phyloP scores from a whole-genome alignment of 64 coral and sea anemone species.

The Acropora tenuis region DNA sequence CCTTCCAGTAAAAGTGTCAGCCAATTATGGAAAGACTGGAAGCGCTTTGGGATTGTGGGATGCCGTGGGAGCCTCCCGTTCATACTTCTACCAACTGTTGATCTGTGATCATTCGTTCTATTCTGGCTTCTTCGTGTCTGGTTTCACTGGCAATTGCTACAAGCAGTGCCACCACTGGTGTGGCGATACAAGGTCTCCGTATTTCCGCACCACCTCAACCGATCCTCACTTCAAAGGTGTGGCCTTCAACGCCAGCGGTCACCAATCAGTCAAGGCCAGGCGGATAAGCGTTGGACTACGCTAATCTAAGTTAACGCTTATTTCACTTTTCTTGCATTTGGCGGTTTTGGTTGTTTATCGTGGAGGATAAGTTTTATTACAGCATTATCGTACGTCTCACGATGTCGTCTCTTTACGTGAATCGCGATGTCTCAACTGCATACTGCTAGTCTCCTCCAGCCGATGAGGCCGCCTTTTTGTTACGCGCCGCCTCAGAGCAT shows the following conservation, averaged over 20 bases:
- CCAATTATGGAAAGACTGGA: not conserved
- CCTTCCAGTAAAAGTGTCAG: not conserved
- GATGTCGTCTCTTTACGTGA: too few species aligned
- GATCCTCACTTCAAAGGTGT: not conserved
- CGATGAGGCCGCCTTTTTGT: too few species aligned
- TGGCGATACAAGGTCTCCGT: not conserved
- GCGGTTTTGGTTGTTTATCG: too few species aligned
- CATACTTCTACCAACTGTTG: conserved; percentile 2
- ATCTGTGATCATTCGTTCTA: not conserved
- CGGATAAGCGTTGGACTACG: conserved; percentile 57
- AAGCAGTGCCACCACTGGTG: not conserved
- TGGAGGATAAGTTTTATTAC: too few species aligned
- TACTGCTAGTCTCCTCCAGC: too few species aligned
- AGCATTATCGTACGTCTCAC: too few species aligned
- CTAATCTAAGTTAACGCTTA: not conserved
- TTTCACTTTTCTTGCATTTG: too few species aligned
- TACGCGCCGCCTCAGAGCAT: too few species aligned
- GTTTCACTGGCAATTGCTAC: conserved; percentile 26
- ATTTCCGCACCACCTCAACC: conserved; percentile 31
- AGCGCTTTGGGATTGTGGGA: conserved; percentile 19
- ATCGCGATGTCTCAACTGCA: too few species aligned
- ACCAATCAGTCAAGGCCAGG: not conserved
- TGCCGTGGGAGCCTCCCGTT: not conserved
- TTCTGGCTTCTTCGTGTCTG: conserved; percentile 10
- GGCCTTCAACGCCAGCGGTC: conserved; percentile 42